Base-by-base conservation (phyloP, 92 coral and sea anemone species). In the Epizoanthus illoricatus region DNA sequence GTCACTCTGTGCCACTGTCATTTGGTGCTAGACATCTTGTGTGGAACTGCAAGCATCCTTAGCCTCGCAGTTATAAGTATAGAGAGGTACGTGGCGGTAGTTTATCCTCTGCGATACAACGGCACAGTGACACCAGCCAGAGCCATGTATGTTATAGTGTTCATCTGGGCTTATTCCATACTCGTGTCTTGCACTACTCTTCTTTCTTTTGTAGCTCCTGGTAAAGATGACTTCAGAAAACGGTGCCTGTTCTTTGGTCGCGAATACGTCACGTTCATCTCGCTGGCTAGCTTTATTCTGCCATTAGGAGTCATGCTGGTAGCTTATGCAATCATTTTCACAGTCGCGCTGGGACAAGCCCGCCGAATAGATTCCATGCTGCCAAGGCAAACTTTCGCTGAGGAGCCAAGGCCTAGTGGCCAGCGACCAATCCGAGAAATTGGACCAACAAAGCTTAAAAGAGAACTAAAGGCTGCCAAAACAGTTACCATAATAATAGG, bases 381-480 rank as follows among this genome's bases (percentile, higher is more conserved):
- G 4, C 91, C 85, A n/a, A 65, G 61, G 39, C 86, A 69, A 42
- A 13, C 79, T 4, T 40, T 39, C 24, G 75, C 65, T 8, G 76
- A 79, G 3, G 86, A 83, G 39, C 57, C 23, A n/a, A 66, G 41
- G 1, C 56, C 78, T 36, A 59, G 58, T 9, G n/a, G 52, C 13
- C 81, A 66, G 58, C 80, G 88, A 10, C 84, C 81, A 24, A 72
- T 47, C 7, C 80, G 87, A 39, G 43, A 59, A 40, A 23, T 41
- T 45, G 82, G 82, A 2, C 56, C 82, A 7, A 71, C 65, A n/a
- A 84, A 67, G 33, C 42, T 93, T 52, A 91, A 80, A 39, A 81
- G 94, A 57, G 98, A 95, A 71, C 94, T 93, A 23, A 93, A 92
- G 60, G 98, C 94, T 8, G 98, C 98, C 1, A 95, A 93, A 69